Percentiles rank a stretch among this genome's conserved stretches.
phyloP scores from a whole-genome alignment of 2,113 vertebrate species.

The Sinocyclocheilus anshuiensis region DNA sequence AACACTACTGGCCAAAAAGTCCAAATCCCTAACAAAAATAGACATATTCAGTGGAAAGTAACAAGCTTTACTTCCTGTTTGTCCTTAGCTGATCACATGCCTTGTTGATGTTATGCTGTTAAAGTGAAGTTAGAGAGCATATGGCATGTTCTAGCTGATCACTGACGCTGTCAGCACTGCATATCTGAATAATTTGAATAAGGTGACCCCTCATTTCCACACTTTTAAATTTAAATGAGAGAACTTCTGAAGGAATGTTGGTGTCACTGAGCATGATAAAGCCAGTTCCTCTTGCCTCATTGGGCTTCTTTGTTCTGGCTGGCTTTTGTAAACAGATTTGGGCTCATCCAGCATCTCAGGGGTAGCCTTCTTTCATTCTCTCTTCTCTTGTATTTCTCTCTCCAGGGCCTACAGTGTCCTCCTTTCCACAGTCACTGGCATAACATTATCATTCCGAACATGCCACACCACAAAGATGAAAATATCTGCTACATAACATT shows the following conservation, averaged over 20 bases:
- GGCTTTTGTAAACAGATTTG: conserved; percentile 39
- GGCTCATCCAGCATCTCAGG: conserved; percentile 39
- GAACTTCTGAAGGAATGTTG: background rate
- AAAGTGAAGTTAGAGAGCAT: background rate
- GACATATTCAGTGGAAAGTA: too few species aligned
- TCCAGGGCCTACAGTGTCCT: conserved; percentile 26
- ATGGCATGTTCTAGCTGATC: conserved; percentile 1
- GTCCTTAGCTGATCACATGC: background rate
- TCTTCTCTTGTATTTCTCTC: conserved; percentile 5
- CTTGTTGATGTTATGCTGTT: background rate
- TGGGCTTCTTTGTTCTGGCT: conserved; percentile 21
- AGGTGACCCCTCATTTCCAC: conserved; percentile 14
- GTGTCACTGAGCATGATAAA: background rate
- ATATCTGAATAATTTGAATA: conserved; percentile 23
- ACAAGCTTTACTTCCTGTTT: too few species aligned
- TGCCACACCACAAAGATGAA: background rate
- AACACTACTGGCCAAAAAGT: too few species aligned
- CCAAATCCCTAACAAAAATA: too few species aligned
- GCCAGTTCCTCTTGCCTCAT: background rate
- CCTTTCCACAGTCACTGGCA: conserved; percentile 31
- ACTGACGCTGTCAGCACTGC: background rate
- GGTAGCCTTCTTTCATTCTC: background rate
- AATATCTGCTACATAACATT: background rate
- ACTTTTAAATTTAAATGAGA: conserved; percentile 2
- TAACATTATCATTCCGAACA: conserved; percentile 27